Evolutionary conservation across 2,888 invertebrate genomes (phyloP), one percentile per base, ranked within the genome.

Genomic region (Drosophila buzzatii): DNA sequence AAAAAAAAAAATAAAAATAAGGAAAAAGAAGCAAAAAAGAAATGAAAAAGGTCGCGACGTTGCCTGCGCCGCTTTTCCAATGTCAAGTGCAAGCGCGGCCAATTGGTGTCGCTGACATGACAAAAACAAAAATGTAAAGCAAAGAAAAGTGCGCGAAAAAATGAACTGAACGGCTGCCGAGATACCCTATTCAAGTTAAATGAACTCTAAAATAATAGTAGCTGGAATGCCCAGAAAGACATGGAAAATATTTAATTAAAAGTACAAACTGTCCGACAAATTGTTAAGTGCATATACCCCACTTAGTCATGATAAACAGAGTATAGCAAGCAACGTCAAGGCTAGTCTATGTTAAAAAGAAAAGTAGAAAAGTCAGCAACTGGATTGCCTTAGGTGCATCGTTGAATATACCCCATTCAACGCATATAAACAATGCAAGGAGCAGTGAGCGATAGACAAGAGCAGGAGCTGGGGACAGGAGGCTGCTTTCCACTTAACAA

Each of bases 51-150:
- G 76, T 62, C 59, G 69, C 61, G 57, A 41, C 72, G 60, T 20
- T 16, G 63, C 70, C 44, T 39, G 63, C 57, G 51, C 37, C 59
- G 68, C 56, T 70, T 63, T 68, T 60, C 68, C 80, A 85, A 89
- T 85, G 89, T 87, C 85, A 85, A 85, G 85, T 89, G 82, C 87
- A 87, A 69, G 67, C 53, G 66, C 53, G 66, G 41, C 71, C 65
- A 71, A 70, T 76, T 39, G 70, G 65, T 59, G 35, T 47, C 45
- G 70, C 41, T 41, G 64, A 56, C 41, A 45, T 62, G 73, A 20
- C 58, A 41, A 12, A 20, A 53, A 49, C 35, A 55, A 47, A 37
- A 31, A 31, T 12, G 23, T 7, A 49, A 16, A n/a, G 2, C 1
- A 31, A 31, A 18, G 27, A 10, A 49, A n/a, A 10, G 16, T n/a